These are phyloP conservation scores for Drosophila falleni DNA, from an alignment of 2,888 invertebrate genomes.

Conservation along the genomic window DNA sequence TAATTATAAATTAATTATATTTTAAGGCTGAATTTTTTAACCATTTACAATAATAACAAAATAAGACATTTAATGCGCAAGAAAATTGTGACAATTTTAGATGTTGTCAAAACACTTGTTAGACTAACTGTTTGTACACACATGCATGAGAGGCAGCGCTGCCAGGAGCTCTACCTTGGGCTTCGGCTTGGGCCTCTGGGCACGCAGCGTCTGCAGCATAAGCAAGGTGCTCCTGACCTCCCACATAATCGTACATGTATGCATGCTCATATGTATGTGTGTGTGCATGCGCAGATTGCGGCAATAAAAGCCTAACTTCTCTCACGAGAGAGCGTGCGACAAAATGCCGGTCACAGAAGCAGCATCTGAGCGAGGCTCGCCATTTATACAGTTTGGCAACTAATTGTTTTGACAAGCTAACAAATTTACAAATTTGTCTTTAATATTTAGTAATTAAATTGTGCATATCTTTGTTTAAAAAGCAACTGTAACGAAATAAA, in stretches of 20 bases:
- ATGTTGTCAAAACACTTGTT: too few relatives aligned
- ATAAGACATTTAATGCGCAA: too few relatives aligned
- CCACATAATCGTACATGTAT: constrained; percentile 4
- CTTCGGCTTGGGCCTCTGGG: neutral
- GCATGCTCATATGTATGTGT: neutral
- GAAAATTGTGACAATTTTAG: too few relatives aligned
- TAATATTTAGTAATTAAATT: too few relatives aligned
- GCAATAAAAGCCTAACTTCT: constrained; percentile 7
- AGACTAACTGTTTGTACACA: neutral
- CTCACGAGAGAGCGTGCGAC: constrained; percentile 19
- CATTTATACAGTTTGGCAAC: neutral
- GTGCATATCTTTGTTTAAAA: too few relatives aligned
- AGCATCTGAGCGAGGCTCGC: constrained; percentile 35
- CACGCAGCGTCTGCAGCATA: constrained; percentile 2
- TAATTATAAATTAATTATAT: too few relatives aligned
- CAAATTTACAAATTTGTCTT: too few relatives aligned
- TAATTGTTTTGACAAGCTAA: neutral
- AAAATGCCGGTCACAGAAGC: constrained; percentile 32
- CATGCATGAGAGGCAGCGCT: neutral
- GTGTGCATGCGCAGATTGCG: constrained; percentile 50
- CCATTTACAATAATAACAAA: too few relatives aligned
- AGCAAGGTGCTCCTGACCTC: constrained; percentile 8
- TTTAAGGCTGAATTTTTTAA: too few relatives aligned
- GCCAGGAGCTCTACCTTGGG: neutral
- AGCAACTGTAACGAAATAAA: too few relatives aligned